These are phyloP conservation scores for Pygmarrhopalites habei DNA, from an alignment of 1,140 invertebrate species.

Conservation along the genomic window DNA sequence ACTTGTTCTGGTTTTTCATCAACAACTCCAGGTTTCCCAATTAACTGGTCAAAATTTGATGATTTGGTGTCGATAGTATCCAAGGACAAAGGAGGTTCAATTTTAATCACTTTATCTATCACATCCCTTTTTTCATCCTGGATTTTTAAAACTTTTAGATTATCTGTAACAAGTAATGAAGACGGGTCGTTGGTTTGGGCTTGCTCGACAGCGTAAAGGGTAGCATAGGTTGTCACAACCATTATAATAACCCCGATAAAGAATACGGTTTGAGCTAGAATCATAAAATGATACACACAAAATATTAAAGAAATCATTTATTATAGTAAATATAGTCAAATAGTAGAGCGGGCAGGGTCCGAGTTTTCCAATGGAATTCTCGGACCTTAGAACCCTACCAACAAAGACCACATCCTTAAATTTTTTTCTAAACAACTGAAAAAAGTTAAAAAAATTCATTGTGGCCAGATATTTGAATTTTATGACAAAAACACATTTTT, in stretches of 20 bases:
- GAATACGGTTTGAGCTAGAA: conserved; percentile 9
- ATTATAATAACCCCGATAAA: conserved; percentile 70
- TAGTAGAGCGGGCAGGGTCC: too few relatives aligned
- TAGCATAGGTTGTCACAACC: conserved; percentile 78
- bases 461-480: too few relatives aligned
- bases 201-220: conserved; percentile 65
- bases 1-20: background rate
- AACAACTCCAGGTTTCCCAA: background rate
- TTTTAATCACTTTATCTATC: background rate
- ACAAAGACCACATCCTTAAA: too few relatives aligned
- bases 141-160: background rate
- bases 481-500: too few relatives aligned
- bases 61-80: background rate
- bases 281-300: too few relatives aligned
- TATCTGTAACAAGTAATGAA: conserved; percentile 15
- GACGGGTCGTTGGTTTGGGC: conserved; percentile 40
- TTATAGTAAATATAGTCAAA: too few relatives aligned
- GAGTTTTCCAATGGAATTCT: too few relatives aligned
- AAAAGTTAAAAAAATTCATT: too few relatives aligned
- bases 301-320: too few relatives aligned
- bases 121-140: background rate
- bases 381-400: too few relatives aligned
- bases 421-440: too few relatives aligned
- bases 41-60: background rate
- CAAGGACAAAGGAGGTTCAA: too few relatives aligned